Evolutionary conservation across 2,797 vertebrate genomes (phyloP), one percentile per base, ranked within the genome.

Genomic region (Sebastes matsubarae): DNA sequence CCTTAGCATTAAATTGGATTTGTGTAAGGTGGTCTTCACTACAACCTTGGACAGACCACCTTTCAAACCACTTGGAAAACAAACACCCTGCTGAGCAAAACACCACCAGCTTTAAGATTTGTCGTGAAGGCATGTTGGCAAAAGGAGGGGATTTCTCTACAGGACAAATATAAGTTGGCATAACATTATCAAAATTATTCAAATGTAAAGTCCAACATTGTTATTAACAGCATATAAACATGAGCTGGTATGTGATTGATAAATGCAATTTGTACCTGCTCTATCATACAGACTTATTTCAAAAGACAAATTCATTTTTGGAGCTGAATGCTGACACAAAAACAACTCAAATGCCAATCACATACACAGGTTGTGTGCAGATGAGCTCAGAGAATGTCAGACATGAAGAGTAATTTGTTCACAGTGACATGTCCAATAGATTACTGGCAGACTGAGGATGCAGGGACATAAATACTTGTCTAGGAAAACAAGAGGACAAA

Each of bases 381-480:
- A 79, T 57, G 83, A 78, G 79, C 75, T 79, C 32, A 25, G 68
- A 78, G 78, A 67, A 87, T 75, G 77, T 75, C 30, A 30, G 55
- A 86, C 89, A 86, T 32, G 77, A 81, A 60, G 67, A 87, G 85
- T 81, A 82, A 93, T 93, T 93, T 92, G 84, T 85, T 89, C 72
- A 64, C 71, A 68, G 65, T 20, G 73, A 88, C 78, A 79, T 88
- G 85, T 70, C 66, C 82, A 82, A 54, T 69, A 90, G 91, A 93
- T 92, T 90, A 90, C 71, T 13, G 70, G 24, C 77, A 86, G 81
- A 68, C 61, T 8, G 75, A 70, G 58, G 72, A 71, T 61, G 66
- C 74, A 59, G 59, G 29, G 12, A 73, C 63, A 76, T 46, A 78
- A 87, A 90, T 77, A 82, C 76, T 74, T 73, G 78, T 78, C 50